Evolutionary conservation across 2,113 vertebrate genomes (phyloP), one percentile per base, ranked within the genome.

Genomic region (Gorilla gorilla): DNA sequence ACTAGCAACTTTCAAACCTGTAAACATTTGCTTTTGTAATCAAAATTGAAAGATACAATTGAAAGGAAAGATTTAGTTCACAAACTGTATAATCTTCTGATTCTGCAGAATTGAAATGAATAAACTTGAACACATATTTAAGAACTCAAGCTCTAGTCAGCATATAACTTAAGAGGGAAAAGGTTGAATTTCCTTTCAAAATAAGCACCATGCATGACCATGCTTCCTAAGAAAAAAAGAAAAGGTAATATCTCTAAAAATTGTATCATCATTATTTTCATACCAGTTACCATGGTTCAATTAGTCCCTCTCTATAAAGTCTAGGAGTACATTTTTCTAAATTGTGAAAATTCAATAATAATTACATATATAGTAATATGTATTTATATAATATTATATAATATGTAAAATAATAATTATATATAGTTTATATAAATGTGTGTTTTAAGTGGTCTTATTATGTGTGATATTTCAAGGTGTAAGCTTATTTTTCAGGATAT

Each of bases 21-120:
- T 57, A 89, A 80, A 81, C 70, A 95, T 89, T 82, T 95, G 79
- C 72, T 87, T 96, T 97, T 95, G 59, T 96, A 75, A 84, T 96
- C 75, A 96, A 87, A 96, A 75, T 38, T 18, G 73, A 93, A 86
- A 94, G 59, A 86, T 50, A 84, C 11, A 90, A 72, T 55, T 76
- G 61, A 92, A 96, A 86, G 88, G 81, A 72, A 88, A 89, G 45
- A 70, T 59, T 92, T 82, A 61, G 38, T 93, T 98, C 20, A 93
- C 48, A 90, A 78, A 64, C 57, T 88, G 38, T 73, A 25, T 93
- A 96, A 75, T 92, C 59, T 91, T 92, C 48, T 57, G 66, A 87
- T 92, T 84, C 57, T 96, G 43, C 27, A 92, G 84, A 97, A 81
- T 32, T 92, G 90, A 95, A 81, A 80, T 89, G 94, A 93, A 83